These are phyloP conservation scores for Typhlichthys eigenmanni DNA, from an alignment of 2,797 vertebrate species.

Conservation along the genomic window DNA sequence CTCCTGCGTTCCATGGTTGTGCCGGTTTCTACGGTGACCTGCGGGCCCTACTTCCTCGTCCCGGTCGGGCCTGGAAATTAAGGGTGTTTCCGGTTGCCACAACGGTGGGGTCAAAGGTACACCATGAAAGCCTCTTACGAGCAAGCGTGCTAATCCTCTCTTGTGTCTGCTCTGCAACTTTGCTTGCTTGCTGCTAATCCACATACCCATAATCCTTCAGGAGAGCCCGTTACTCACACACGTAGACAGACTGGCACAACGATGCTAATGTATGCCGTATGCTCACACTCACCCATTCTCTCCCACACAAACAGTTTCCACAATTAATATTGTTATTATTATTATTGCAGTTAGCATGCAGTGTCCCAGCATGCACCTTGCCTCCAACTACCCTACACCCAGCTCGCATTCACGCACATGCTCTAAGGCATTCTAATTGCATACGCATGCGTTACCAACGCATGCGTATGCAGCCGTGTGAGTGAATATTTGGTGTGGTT, in stretches of 20 bases:
- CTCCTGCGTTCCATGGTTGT: slow-evolving; percentile 59
- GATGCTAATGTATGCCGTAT: background rate
- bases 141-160: slow-evolving; percentile 68
- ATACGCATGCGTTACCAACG: slow-evolving; percentile 48
- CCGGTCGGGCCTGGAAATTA: slow-evolving; percentile 26
- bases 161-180: slow-evolving; percentile 80
- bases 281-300: slow-evolving; percentile 1
- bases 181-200: slow-evolving; percentile 73
- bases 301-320: background rate
- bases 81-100: slow-evolving; percentile 47
- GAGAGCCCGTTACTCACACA: slow-evolving; percentile 40
- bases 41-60: slow-evolving; percentile 34
- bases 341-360: slow-evolving; percentile 36
- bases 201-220: slow-evolving; percentile 69
- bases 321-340: background rate
- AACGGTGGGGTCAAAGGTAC: slow-evolving; percentile 41
- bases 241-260: slow-evolving; percentile 22
- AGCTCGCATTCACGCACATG: slow-evolving; percentile 34
- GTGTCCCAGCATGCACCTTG: slow-evolving; percentile 53
- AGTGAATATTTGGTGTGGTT: background rate
- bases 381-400: slow-evolving; percentile 17
- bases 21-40: slow-evolving; percentile 37
- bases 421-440: slow-evolving; percentile 57
- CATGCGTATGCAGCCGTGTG: slow-evolving; percentile 38
- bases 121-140: slow-evolving; percentile 73